These are phyloP conservation scores for Trichonephila clavipes DNA, from an alignment of 1,140 invertebrate genomes.

Conservation along the genomic window DNA sequence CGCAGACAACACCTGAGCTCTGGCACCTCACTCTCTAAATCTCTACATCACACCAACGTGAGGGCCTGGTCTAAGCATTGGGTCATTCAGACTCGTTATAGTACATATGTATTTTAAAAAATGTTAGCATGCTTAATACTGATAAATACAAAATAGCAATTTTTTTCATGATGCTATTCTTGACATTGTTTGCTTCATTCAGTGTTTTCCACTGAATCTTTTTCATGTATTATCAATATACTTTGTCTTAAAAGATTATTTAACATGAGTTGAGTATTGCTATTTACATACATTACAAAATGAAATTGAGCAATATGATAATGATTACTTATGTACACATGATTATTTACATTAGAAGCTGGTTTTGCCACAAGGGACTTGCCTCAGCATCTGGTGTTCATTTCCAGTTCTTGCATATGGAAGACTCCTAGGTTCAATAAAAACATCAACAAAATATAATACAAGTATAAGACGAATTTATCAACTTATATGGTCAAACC, in stretches of 20 bases:
- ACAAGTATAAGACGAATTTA: neutral
- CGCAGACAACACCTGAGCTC: no score
- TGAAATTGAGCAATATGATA: neutral
- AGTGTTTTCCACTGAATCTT: neutral
- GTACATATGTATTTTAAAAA: no score
- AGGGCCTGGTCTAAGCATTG: no score
- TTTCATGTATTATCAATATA: neutral
- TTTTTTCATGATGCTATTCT: no score
- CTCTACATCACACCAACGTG: no score
- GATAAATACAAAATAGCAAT: no score
- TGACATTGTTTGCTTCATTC: no score
- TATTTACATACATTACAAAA: slow-evolving; percentile 19
- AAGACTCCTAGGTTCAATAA: slow-evolving; percentile 17
- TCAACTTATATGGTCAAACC: neutral
- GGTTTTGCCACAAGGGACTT: neutral
- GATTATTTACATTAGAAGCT: neutral
- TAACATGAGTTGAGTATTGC: no score
- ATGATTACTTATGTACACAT: neutral
- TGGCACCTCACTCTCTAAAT: no score
- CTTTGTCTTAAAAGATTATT: neutral
- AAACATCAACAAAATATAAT: neutral
- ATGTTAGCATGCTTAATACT: no score
- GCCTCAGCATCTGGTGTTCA: slow-evolving; percentile 31
- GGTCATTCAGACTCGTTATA: no score
- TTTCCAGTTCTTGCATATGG: slow-evolving; percentile 9